Conservation (phyloP, 2,888 invertebrate genomes). For the Mantis religiosa region DNA sequence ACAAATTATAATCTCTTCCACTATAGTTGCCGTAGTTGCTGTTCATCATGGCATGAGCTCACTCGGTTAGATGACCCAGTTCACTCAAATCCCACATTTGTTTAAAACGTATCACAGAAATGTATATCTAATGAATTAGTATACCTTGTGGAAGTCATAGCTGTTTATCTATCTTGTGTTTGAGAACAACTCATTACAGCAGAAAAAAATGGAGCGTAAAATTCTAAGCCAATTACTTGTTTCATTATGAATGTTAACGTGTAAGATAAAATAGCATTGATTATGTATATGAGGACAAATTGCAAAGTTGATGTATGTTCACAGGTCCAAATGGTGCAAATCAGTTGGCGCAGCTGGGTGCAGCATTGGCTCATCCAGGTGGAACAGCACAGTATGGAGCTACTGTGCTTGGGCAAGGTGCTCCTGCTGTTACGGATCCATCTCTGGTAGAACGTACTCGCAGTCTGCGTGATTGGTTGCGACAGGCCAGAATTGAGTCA, state of each 20-base stretch:
- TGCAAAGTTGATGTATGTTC: not conserved
- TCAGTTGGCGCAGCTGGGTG: not conserved
- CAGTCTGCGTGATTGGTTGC: slow-evolving; percentile 62
- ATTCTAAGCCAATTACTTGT: not conserved
- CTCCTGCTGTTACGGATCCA: slow-evolving; percentile 35
- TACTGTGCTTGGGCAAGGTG: slow-evolving; percentile 24
- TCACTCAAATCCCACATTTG: no score
- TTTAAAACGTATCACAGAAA: no score
- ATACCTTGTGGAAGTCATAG: no score
- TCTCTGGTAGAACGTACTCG: slow-evolving; percentile 59
- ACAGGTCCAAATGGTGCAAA: not conserved
- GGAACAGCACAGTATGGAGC: not conserved
- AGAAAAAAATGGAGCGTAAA: not conserved
- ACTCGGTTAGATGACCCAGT: no score
- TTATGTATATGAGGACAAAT: not conserved
- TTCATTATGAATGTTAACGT: not conserved
- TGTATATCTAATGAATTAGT: no score
- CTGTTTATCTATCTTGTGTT: no score
- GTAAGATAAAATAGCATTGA: no score
- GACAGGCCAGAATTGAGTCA: slow-evolving; percentile 46
- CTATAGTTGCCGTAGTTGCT: no score
- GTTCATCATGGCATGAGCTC: no score
- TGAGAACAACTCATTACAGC: not conserved
- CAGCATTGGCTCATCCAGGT: not conserved
- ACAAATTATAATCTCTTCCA: no score